Evolutionary conservation across 1,140 invertebrate genomes (phyloP), one percentile per base, ranked within the genome.

Genomic region (Heliconius eleuchia): DNA sequence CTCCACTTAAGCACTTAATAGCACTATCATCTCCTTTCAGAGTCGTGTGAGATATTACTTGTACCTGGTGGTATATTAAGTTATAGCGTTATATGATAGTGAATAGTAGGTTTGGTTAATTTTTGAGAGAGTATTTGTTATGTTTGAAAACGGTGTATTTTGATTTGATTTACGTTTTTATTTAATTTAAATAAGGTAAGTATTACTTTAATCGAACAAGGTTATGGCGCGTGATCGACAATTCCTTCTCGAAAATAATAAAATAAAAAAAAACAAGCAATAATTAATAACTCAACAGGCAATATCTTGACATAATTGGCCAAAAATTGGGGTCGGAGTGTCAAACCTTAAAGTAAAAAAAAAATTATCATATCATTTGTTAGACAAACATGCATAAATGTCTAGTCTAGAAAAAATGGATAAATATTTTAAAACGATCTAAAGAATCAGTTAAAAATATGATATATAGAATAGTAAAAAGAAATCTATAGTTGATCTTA

Each of bases 1-100:
- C 75, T 80, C 16, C 60, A 66, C 27, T 66, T 66, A 16, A 66
- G 23, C 60, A 66, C 60, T 66, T 66, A 66, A 66, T 66, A 60
- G 55, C 55, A 60, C n/a, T 60, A 66, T 66, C 23, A 27, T 30
- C 23, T 66, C 27, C 60, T 66, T 13, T 66, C 27, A 30, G 11
- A 66, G 23, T 66, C n/a, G 11, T 66, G 23, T 66, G 27, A 27
- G 11, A 66, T 13, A 16, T 66, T 66, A 66, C 27, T 27, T 8
- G 23, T 66, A 66, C 27, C 60, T 66, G 23, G 3, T 1, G 27
- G 8, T 1, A n/a, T 66, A 66, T 66, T 66, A 6, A 30, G 27
- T 66, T 66, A 66, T 66, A 19, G 50, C 19, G 1, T 52, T 19
- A 66, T 30, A 66, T 66, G 27, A 66, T 8, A 30, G 23, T 27